Percentiles rank a stretch among this genome's conserved stretches.
Conservation (phyloP, 2,888 invertebrate genomes). For the Hypena proboscidalis region DNA sequence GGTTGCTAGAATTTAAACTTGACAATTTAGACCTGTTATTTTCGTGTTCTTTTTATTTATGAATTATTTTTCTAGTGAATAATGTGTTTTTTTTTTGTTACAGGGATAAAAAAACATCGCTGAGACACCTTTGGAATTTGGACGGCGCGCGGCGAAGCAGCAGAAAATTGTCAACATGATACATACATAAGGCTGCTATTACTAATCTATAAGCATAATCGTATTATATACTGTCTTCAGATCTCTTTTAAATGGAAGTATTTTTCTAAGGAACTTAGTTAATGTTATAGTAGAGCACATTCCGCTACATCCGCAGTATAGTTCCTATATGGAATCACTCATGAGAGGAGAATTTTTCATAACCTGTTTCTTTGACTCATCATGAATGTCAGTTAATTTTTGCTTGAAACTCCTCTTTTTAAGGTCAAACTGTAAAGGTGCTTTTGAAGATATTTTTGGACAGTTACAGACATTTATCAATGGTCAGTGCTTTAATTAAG, state of each 20-base stretch:
- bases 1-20: slow-evolving; percentile 3
- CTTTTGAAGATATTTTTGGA: slow-evolving; percentile 33
- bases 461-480: slow-evolving; percentile 6
- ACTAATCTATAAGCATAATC: too few species aligned
- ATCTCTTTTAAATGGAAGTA: too few species aligned
- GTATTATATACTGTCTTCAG: too few species aligned
- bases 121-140: too few species aligned
- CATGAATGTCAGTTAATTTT: slow-evolving; percentile 34
- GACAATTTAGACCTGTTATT: too few species aligned
- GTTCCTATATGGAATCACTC: slow-evolving; percentile 6
- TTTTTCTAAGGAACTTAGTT: too few species aligned
- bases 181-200: too few species aligned
- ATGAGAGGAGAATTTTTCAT: slow-evolving; percentile 39
- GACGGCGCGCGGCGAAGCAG: too few species aligned
- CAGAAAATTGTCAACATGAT: too few species aligned
- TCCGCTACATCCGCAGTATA: neutral
- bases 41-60: slow-evolving; percentile 1
- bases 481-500: slow-evolving; percentile 8
- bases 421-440: slow-evolving; percentile 15
- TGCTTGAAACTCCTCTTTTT: slow-evolving; percentile 27
- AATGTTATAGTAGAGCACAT: slow-evolving; percentile 35
- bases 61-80: too few species aligned
- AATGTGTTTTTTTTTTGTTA: too few species aligned
- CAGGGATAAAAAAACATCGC: too few species aligned
- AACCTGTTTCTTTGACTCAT: slow-evolving; percentile 36